A percentile compares a stretch with the other conserved stretches of the same genome.
Conservation (phyloP, 2,888 invertebrate species). For the Pilophorus perplexus region DNA sequence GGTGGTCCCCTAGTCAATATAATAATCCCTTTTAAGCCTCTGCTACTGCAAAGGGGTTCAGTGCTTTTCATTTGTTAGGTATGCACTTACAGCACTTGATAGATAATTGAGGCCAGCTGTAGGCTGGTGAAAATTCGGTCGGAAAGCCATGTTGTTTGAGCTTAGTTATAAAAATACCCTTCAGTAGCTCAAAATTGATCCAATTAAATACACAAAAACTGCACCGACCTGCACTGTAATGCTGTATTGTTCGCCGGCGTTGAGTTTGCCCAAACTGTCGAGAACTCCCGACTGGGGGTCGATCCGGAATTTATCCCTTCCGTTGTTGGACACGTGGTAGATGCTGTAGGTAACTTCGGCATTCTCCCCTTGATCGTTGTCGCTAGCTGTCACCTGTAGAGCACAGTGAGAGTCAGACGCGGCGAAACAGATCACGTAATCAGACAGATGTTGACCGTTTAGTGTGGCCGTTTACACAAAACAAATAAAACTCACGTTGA, state of each 20-base stretch:
- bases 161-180: too few species aligned
- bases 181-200: too few species aligned
- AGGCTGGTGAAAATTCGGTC: too few species aligned
- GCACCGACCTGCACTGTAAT: conserved; percentile 71
- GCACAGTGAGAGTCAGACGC: background rate
- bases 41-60: too few species aligned
- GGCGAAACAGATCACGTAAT: background rate
- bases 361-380: conserved; percentile 82
- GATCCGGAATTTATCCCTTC: conserved; percentile 79
- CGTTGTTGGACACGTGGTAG: conserved; percentile 88
- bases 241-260: conserved; percentile 85
- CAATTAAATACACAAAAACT: too few species aligned
- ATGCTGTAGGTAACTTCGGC: conserved; percentile 79
- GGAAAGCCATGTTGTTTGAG: too few species aligned
- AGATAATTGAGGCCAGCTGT: too few species aligned
- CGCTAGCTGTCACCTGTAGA: conserved; percentile 62
- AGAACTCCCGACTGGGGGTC: conserved; percentile 74
- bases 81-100: too few species aligned
- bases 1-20: too few species aligned
- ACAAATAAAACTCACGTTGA: conserved; percentile 58
- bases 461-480: background rate
- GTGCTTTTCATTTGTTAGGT: too few species aligned
- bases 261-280: conserved; percentile 74
- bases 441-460: too few species aligned
- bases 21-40: too few species aligned